These are phyloP conservation scores for Pedionomus torquatus DNA, from an alignment of 2,113 vertebrate genomes.

Conservation along the genomic window DNA sequence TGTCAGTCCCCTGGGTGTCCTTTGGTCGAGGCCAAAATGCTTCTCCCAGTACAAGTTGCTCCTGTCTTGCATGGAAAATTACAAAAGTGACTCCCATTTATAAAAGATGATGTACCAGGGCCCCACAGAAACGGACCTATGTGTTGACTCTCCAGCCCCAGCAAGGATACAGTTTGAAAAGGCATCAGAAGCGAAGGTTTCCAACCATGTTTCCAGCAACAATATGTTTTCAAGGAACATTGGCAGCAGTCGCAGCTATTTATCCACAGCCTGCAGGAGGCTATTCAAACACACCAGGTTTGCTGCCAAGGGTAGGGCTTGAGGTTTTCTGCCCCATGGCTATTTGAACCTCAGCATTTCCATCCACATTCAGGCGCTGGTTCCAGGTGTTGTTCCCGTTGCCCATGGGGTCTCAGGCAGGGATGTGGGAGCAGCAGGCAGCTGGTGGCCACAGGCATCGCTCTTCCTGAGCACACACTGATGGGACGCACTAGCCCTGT, in stretches of 20 bases:
- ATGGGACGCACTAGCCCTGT: not conserved
- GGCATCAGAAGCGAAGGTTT: not conserved
- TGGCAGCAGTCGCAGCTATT: not conserved
- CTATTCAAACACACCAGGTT: not conserved
- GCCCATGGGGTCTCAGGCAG: not conserved
- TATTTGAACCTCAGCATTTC: not conserved
- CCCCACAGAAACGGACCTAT: not conserved
- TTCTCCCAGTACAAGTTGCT: constrained; percentile 32
- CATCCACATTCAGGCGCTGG: rapidly evolving
- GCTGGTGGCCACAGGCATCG: rapidly evolving
- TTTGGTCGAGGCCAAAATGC: constrained; percentile 26
- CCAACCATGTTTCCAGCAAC: not conserved
- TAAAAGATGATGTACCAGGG: constrained; percentile 49
- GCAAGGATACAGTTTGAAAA: not conserved
- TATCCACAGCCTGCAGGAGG: not conserved
- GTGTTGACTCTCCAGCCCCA: not conserved
- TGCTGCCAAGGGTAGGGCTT: not conserved
- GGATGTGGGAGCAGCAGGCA: not conserved
- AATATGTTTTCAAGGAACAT: constrained; percentile 11
- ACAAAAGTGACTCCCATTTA: constrained; percentile 58
- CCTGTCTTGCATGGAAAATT: constrained; percentile 30
- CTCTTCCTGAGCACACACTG: not conserved
- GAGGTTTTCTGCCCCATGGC: not conserved
- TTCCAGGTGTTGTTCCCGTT: not conserved
- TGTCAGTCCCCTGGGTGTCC: not conserved